Base-by-base conservation (phyloP, 2,888 invertebrate genomes). In the Melitaea athalia region DNA sequence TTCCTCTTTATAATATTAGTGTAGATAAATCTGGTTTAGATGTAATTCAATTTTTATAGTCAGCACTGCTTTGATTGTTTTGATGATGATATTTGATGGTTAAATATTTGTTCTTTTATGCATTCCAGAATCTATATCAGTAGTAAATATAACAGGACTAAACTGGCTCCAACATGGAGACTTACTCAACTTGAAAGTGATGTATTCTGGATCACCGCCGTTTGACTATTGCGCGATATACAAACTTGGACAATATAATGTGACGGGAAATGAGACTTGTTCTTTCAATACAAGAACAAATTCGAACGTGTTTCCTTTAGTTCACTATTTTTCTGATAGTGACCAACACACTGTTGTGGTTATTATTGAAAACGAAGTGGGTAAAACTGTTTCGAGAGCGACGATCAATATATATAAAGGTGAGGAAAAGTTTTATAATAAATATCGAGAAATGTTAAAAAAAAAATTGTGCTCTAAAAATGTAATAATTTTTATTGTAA, bases 141-240 rank as follows among this genome's bases (percentile, higher is more conserved):
- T 94, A 68, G 91, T 97, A 10, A 94, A 94, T 61, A 94, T 96
- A 0, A 94, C 93, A 4, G 98, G 97, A 0, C 94, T 95, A 67
- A 96, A 96, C 79, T 98, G 98, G 97, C 90, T 98, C 45, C 95
- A 96, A 77, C 96, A 96, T 70, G 97, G 97, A 45, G 97, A 97
- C 65, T 88, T 97, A 59, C 85, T 98, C 38, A 94, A 95, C 66
- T 84, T 98, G 10, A 92, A 94, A 73, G 94, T 96, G 4, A 94
- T 94, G 50, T 98, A 97, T 78, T 93, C 94, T 42, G 98, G 98
- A 0, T 95, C 97, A 0, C 93, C 94, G 0, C 96, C 96, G 0
- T 96, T 96, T 78, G 79, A 93, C 59, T 96, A 96, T 81, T 98
- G 98, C 79, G 92, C 95, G 55, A 83, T 93, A 62, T 95, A 95